Base-by-base conservation (phyloP, 1,140 invertebrate genomes). In the Drosophila truncata region DNA sequence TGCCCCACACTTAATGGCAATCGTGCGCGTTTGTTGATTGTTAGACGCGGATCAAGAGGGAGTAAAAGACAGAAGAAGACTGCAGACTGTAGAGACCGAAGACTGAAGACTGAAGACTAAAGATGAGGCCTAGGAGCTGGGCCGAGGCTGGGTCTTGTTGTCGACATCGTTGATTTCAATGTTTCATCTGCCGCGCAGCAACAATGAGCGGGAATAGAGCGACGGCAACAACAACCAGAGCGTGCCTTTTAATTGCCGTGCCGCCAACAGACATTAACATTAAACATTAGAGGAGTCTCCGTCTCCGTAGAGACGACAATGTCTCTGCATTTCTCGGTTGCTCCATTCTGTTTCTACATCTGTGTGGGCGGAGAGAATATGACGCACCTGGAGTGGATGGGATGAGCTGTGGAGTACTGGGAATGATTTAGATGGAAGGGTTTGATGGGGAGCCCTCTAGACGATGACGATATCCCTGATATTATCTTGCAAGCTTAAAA, bases 171-270 rank as follows among this genome's bases (percentile, higher is more conserved):
- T 80, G 84, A 88, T 80, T 83, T 78, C 80, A 88, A 88, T 87
- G 84, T 88, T 83, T 88, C 80, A 88, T 88, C 80, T 88, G 80
- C 84, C 79, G 83, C 79, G 79, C 83, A 73, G 73, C 50, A 76
- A 82, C 78, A 78, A 81, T 78, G 64, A 70, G 47, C 29, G 20
- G 31, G 16, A 37, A 39, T 54, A 74, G 35, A 74, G 35, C 55
- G 46, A 58, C 64, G 64, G 54, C 59, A 82, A 66, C 59, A 82
- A 66, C 74, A 76, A 82, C 58, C 63, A 78, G 77, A 88, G 77
- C 85, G 84, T 82, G 85, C 78, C 80, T 88, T 88, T 88, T 88
- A 88, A 88, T 88, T 88, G 85, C 85, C 65, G 65, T 78, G 85
- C 85, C 84, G 84, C 80, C 78, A 87, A 78, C 77, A 78, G 81